Base-by-base conservation (phyloP, 1,140 invertebrate genomes). In the Achroia grisella region DNA sequence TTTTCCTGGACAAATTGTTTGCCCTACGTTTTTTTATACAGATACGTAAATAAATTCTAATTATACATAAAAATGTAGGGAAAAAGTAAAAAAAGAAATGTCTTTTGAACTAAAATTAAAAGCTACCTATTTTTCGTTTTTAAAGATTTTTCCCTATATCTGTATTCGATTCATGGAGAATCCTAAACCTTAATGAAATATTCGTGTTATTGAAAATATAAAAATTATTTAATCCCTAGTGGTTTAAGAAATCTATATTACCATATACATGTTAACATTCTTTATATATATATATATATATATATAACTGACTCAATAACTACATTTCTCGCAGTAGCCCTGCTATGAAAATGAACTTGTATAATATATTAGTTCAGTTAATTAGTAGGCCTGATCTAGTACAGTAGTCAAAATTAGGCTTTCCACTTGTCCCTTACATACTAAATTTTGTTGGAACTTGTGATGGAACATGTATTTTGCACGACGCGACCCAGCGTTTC, bases 171-270 rank as follows among this genome's bases (percentile, higher is more conserved):
- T 62, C 57, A 39, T 66, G 35, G 47, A 43, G 69, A 68, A 71
- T 68, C 61, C 70, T 82, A 80, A 68, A 49, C 62, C 71, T 73
- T 78, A 78, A 49, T 71, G 70, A 68, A 76, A 75, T 71, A 71
- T 69, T 60, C 75, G 75, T 75, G 67, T 64, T 75, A 79, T 72
- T 78, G 70, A 78, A 84, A 84, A 78, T 74, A 78, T 76, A 84
- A 79, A 79, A 81, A 78, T 67, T 60, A 54, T 56, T 80, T 76
- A 76, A 78, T 70, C 70, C 64, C 76, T 81, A 81, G 62, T 64
- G 79, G 71, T 81, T 84, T 81, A 79, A 74, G 75, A 84, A 81
- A 81, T 71, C 75, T 83, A 78, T 72, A 41, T 77, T 72, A 74
- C 56, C 71, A 75, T 78, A 78, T 73, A 80, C 72, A 71, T 66